phyloP scores from a whole-genome alignment of 1,140 invertebrate species.

The Platyura marginata region DNA sequence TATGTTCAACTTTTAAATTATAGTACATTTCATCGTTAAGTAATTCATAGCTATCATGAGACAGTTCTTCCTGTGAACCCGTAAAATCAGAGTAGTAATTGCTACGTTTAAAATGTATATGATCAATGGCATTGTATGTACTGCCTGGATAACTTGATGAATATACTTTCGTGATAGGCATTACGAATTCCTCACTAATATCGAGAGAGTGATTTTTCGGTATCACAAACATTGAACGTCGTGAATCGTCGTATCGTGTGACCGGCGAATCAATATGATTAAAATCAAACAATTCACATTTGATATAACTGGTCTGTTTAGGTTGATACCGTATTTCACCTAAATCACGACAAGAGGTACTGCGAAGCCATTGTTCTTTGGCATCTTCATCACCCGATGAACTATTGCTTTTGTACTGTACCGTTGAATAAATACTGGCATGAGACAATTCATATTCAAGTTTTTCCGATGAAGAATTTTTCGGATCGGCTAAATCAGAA shows the following conservation, averaged over 20 bases:
- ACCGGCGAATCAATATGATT: slow-evolving; percentile 47
- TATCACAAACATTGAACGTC: slow-evolving; percentile 31
- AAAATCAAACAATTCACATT: slow-evolving; percentile 22
- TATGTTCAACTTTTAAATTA: slow-evolving; percentile 24
- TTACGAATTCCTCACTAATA: slow-evolving; percentile 18
- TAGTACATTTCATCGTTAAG: slow-evolving; percentile 36
- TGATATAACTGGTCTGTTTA: slow-evolving; percentile 19
- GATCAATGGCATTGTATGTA: slow-evolving; percentile 30
- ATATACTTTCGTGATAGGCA: slow-evolving; percentile 38
- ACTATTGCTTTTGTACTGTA: background rate
- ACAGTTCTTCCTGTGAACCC: slow-evolving; percentile 68
- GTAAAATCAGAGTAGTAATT: slow-evolving; percentile 34
- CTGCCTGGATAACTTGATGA: slow-evolving; percentile 71
- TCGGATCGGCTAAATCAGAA: background rate
- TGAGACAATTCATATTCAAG: slow-evolving; percentile 30
- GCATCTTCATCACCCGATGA: slow-evolving; percentile 18
- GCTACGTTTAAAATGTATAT: slow-evolving; percentile 38
- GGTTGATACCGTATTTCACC: slow-evolving; percentile 36
- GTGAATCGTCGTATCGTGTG: slow-evolving; percentile 55
- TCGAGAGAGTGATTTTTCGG: slow-evolving; percentile 23
- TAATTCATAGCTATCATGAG: slow-evolving; percentile 74
- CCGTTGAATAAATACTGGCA: slow-evolving; percentile 29
- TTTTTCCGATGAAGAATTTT: slow-evolving; percentile 25
- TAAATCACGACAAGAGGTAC: slow-evolving; percentile 57
- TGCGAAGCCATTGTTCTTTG: slow-evolving; percentile 43